Percentiles rank a stretch among this genome's conserved stretches.
These are phyloP conservation scores for Oxystoma pomonae DNA, from an alignment of 2,888 invertebrate genomes.

Conservation along the genomic window DNA sequence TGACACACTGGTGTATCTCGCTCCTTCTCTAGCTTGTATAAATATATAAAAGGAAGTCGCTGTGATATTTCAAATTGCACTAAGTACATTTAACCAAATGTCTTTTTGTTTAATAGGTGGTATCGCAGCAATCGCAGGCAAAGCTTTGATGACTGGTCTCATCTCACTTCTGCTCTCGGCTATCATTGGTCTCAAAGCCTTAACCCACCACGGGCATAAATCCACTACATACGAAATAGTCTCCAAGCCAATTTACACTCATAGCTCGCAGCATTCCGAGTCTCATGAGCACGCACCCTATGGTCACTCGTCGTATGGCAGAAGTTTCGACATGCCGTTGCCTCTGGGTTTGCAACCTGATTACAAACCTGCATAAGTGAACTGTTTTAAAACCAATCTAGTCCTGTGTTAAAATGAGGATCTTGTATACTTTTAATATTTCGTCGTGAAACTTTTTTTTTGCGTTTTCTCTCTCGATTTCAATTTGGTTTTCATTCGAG, in stretches of 20 bases:
- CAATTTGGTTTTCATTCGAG: too few relatives aligned
- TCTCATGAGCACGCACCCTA: conserved; percentile 61
- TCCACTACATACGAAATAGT: conserved; percentile 79
- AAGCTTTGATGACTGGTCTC: conserved; percentile 77
- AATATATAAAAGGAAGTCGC: too few relatives aligned
- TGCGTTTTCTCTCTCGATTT: too few relatives aligned
- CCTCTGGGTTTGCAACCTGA: conserved; percentile 46
- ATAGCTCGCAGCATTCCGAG: conserved; percentile 61
- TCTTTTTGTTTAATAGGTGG: conserved; percentile 50
- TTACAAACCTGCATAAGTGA: conserved; percentile 59
- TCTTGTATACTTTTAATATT: too few relatives aligned
- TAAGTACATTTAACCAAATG: not conserved
- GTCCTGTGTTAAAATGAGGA: not conserved
- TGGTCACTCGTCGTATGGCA: conserved; percentile 55
- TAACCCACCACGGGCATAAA: conserved; percentile 64
- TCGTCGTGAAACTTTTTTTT: too few relatives aligned
- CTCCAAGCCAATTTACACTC: conserved; percentile 73
- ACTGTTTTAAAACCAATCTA: not conserved
- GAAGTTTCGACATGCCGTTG: conserved; percentile 49
- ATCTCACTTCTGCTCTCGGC: conserved; percentile 76
- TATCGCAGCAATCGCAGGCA: conserved; percentile 74
- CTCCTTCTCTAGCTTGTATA: too few relatives aligned
- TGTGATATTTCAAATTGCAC: too few relatives aligned
- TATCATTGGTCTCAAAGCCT: conserved; percentile 69
- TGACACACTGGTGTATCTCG: too few relatives aligned